phyloP scores from a whole-genome alignment of 1,140 invertebrate genomes.

The Drosophila punjabiensis region DNA sequence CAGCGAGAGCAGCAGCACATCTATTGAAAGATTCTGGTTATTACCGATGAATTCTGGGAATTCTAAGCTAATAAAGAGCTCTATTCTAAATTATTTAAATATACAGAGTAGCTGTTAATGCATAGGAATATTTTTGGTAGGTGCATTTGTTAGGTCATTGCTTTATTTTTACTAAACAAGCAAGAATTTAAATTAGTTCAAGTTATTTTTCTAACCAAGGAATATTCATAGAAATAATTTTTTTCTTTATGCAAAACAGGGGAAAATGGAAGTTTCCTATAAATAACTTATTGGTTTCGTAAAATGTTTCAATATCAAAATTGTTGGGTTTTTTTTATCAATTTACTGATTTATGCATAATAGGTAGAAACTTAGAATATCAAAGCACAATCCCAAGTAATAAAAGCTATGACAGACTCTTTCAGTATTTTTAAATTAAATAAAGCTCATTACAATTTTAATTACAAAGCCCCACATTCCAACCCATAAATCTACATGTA shows the following conservation, averaged over 20 bases:
- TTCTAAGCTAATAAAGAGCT: conserved; percentile 13
- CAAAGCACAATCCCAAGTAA: too few relatives aligned
- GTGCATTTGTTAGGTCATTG: neutral
- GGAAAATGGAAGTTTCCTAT: neutral
- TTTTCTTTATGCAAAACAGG: too few relatives aligned
- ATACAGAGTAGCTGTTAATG: neutral
- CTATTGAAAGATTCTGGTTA: conserved; percentile 18
- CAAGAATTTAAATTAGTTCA: neutral
- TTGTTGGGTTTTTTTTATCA: neutral
- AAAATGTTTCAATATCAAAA: too few relatives aligned
- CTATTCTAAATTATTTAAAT: conserved; percentile 24
- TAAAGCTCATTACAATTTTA: neutral
- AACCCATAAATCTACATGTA: neutral
- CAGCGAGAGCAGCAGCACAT: conserved; percentile 10
- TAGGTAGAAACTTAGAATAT: too few relatives aligned
- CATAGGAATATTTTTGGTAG: neutral
- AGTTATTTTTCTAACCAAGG: neutral
- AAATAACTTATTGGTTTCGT: neutral
- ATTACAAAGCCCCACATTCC: too few relatives aligned
- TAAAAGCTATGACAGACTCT: too few relatives aligned
- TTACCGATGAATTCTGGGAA: conserved; percentile 48
- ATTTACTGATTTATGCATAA: too few relatives aligned
- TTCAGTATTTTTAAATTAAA: too few relatives aligned
- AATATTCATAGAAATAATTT: neutral
- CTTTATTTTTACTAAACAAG: neutral